phyloP scores from a whole-genome alignment of 2,888 invertebrate species.

The Dryocosmus kuriphilus region DNA sequence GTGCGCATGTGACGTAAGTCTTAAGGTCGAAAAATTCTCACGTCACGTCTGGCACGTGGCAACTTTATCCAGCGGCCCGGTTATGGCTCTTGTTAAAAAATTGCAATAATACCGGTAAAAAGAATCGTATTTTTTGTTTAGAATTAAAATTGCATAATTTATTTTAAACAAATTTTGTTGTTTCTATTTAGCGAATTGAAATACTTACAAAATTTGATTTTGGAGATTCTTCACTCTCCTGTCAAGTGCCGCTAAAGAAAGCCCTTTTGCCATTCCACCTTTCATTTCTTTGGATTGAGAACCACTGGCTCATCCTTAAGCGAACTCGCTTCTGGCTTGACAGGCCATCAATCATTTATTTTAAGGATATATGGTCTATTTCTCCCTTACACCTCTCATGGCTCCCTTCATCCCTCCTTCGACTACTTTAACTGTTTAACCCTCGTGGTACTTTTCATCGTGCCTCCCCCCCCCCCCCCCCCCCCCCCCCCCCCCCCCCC shows the following conservation, averaged over 20 bases:
- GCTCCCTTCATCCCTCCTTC: conserved; percentile 14
- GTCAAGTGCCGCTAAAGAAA: not conserved
- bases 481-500: not conserved
- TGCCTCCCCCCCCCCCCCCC: conserved; percentile 15
- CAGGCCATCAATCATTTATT: conserved; percentile 35
- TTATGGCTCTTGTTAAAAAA: not conserved
- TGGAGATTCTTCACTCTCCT: too few relatives aligned
- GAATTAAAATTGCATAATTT: not conserved
- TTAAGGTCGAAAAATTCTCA: conserved; percentile 24
- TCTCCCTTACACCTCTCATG: not conserved
- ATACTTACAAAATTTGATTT: not conserved
- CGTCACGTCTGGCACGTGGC: conserved; percentile 28
- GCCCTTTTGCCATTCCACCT: not conserved
- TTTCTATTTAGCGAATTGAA: not conserved
- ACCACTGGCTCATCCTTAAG: conserved; percentile 19
- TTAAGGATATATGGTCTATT: conserved; percentile 19
- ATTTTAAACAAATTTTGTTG: not conserved
- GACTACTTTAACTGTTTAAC: conserved; percentile 27
- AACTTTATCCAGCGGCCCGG: not conserved
- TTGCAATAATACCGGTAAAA: not conserved
- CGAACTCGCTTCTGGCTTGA: conserved; percentile 1
- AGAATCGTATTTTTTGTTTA: not conserved
- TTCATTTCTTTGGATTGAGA: not conserved
- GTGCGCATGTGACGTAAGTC: conserved; percentile 29
- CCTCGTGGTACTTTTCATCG: conserved; percentile 10